Conservation (phyloP, 2,113 vertebrate genomes). For the Lophochroa leadbeateri region DNA sequence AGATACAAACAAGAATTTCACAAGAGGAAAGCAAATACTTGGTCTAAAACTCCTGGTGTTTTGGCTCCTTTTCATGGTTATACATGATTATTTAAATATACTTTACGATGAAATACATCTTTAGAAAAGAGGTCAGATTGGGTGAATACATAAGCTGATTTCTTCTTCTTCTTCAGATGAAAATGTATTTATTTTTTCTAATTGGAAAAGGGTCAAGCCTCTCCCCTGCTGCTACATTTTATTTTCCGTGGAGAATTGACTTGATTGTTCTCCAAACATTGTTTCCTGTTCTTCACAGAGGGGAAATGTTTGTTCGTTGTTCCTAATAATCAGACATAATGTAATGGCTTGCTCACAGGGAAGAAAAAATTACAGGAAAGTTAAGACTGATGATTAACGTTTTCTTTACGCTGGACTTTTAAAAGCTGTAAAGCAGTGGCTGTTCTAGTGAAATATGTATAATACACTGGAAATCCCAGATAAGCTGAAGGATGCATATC, state of each 20-base stretch:
- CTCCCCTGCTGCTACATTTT: slow-evolving; percentile 18
- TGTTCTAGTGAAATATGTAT: not conserved
- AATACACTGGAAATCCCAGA: not conserved
- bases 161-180: not conserved
- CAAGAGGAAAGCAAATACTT: not conserved
- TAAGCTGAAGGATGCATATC: not conserved
- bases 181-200: not conserved
- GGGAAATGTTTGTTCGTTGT: slow-evolving; percentile 69
- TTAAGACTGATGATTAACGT: not conserved
- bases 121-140: not conserved
- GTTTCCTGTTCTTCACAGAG: slow-evolving; percentile 47
- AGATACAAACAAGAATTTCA: not conserved
- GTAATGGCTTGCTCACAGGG: slow-evolving; percentile 25
- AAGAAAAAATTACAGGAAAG: slow-evolving; percentile 5
- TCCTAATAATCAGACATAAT: slow-evolving; percentile 40
- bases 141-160: not conserved
- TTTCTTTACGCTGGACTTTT: not conserved
- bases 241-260: slow-evolving; percentile 46
- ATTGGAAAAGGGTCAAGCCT: slow-evolving; percentile 33
- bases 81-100: not conserved
- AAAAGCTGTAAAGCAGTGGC: not conserved
- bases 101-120: not conserved
- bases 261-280: slow-evolving; percentile 59
- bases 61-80: not conserved
- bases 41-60: not conserved